Evolutionary conservation across 35 echinoderm and acorn worm species (phyloP).

Genomic region (Anneissia japonica): DNA sequence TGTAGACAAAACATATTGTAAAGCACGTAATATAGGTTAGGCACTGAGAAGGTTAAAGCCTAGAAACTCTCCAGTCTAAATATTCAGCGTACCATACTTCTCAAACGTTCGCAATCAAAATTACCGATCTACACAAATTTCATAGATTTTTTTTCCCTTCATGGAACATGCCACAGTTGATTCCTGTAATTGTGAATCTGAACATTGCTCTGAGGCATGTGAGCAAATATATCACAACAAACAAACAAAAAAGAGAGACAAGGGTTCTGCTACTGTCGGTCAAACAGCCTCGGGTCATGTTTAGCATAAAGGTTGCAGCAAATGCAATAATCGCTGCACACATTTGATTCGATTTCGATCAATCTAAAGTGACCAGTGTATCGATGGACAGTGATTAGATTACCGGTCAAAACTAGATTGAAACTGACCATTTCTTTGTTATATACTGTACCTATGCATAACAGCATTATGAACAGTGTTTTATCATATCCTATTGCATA

Average conservation of each 20-base stretch:
- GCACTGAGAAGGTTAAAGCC: not conserved
- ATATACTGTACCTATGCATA: too few relatives aligned
- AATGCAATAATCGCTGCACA: not conserved
- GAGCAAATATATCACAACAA: not conserved
- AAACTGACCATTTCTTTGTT: not conserved
- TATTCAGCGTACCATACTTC: not conserved
- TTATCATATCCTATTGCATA: too few relatives aligned
- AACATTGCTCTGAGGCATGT: not conserved
- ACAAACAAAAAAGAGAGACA: slow-evolving; percentile 1
- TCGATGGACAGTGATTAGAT: not conserved
- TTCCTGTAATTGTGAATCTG: not conserved
- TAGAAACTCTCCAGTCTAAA: not conserved
- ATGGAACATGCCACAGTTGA: not conserved
- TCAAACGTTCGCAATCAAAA: not conserved
- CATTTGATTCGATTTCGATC: not conserved
- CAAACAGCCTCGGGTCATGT: not conserved
- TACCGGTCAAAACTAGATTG: not conserved
- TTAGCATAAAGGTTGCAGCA: not conserved
- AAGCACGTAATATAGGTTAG: not conserved
- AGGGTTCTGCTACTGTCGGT: not conserved
- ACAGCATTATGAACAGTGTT: too few relatives aligned
- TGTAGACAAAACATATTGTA: not conserved
- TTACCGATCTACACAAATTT: not conserved
- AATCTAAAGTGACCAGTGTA: not conserved
- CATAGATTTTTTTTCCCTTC: not conserved